Base-by-base conservation (phyloP, 2,113 vertebrate genomes). In the Dicaeum eximium region DNA sequence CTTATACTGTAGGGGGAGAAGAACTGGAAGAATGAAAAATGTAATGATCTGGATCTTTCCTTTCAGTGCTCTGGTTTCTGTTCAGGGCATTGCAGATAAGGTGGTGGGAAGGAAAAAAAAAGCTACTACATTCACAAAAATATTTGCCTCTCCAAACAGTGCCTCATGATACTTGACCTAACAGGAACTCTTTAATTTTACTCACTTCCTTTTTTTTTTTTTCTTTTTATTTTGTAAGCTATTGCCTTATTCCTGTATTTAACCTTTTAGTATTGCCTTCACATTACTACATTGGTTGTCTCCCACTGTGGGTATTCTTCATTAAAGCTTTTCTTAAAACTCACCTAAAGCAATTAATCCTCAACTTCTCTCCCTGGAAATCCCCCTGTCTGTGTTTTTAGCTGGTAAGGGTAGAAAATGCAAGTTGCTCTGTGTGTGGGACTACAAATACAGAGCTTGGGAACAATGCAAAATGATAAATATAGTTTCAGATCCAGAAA, bases 381-480 rank as follows among this genome's bases (percentile, higher is more conserved):
- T 71, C 81, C 61, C 30, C 31, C 19, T 61, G 11, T 66, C 27
- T 53, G 38, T 50, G 25, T 58, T 92, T 73, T 70, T 47, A 69
- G 64, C 47, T 93, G 16, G 1, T 31, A 15, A n/a, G 61, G 65
- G 69, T 65, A 93, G 74, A 95, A 85, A 78, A 95, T 30, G 27
- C 82, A 65, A 91, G 70, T 88, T 66, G 42, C 28, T 77, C 67
- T 77, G 11, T 37, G 11, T 30, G 22, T 37, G 40, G 48, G 70
- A 66, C 62, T 86, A 25, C 64, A 86, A 64, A 81, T 24, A 40
- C 66, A 31, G 62, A 83, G 61, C 56, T 88, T 37, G 24, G 75
- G 85, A 96, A 92, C 92, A 96, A 96, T 93, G 88, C 51, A 73
- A 80, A 95, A 88, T 92, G 45, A 67, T 83, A 96, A 95, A 94